Evolutionary conservation across 2,888 invertebrate species (phyloP).

Genomic region (Harpagoxenus sublaevis): DNA sequence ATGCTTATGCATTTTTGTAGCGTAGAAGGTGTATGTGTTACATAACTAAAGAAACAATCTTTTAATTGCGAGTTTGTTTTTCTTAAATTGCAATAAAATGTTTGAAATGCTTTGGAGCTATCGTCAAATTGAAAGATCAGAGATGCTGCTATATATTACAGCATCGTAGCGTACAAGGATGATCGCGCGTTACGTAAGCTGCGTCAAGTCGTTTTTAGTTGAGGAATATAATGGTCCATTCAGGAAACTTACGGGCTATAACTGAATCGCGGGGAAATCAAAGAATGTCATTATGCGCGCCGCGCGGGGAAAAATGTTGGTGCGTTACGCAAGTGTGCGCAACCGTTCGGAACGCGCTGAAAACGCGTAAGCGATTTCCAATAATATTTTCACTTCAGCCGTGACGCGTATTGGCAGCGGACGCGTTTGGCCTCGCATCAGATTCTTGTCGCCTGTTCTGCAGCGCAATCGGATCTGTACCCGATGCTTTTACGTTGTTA

Average conservation of each 20-base stretch:
- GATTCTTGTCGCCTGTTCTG: conserved; percentile 35
- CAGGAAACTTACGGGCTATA: neutral
- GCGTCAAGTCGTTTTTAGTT: conserved; percentile 7
- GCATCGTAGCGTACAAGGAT: neutral
- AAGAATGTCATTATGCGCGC: conserved; percentile 46
- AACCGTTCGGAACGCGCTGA: conserved; percentile 29
- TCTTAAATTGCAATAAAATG: neutral
- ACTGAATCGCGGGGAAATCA: conserved; percentile 42
- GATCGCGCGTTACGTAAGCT: conserved; percentile 21
- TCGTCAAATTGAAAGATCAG: neutral
- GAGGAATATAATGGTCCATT: conserved; percentile 40
- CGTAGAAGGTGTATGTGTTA: neutral
- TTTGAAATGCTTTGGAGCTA: no score
- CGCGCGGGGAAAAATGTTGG: conserved; percentile 30
- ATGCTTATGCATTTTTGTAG: neutral
- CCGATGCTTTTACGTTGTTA: conserved; percentile 47
- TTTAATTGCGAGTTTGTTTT: neutral
- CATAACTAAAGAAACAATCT: neutral
- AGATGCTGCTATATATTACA: neutral
- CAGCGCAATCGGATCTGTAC: conserved; percentile 47
- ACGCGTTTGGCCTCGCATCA: conserved; percentile 52
- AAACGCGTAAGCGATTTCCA: conserved; percentile 56
- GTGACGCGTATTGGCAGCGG: conserved; percentile 53
- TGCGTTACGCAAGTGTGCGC: conserved; percentile 32
- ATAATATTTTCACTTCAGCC: conserved; percentile 54